phyloP scores from a whole-genome alignment of 2,888 invertebrate species.

The Alloplasta piceator region DNA sequence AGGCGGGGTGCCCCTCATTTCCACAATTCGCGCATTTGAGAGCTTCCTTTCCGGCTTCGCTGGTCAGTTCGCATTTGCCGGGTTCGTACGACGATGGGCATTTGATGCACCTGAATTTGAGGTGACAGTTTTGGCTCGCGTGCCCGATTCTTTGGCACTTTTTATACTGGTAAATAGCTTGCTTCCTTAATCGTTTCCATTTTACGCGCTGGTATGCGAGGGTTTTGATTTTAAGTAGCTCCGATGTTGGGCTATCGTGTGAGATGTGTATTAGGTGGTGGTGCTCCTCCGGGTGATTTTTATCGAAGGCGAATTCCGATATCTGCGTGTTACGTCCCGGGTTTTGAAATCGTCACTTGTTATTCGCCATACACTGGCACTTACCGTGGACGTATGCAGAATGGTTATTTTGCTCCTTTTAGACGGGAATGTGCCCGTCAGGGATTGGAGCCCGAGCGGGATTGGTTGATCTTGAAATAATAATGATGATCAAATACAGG shows the following conservation, averaged over 20 bases:
- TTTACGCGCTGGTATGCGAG: conserved; percentile 30
- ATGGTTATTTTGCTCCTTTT: no score
- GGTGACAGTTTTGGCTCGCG: conserved; percentile 36
- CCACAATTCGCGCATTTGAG: conserved; percentile 45
- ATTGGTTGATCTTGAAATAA: no score
- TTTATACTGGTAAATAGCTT: conserved; percentile 26
- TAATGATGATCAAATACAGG: no score
- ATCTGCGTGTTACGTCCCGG: no score
- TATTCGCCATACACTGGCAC: no score
- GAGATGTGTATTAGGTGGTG: conserved; percentile 29
- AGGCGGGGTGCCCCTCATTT: conserved; percentile 27
- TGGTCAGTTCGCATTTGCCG: not conserved
- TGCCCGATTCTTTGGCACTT: conserved; percentile 40
- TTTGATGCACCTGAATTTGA: conserved; percentile 12
- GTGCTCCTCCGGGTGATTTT: not conserved
- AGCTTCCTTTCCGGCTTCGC: not conserved
- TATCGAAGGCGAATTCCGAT: conserved; percentile 8
- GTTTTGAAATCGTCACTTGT: no score
- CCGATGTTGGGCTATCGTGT: not conserved
- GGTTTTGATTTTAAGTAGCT: conserved; percentile 8
- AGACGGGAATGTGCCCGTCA: no score
- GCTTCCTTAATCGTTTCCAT: conserved; percentile 42
- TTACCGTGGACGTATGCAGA: no score
- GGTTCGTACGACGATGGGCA: conserved; percentile 4
- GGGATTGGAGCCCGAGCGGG: no score